A percentile compares a stretch with the other conserved stretches of the same genome.
These are phyloP conservation scores for Micrasema longulum DNA, from an alignment of 1,140 invertebrate genomes.

Conservation along the genomic window DNA sequence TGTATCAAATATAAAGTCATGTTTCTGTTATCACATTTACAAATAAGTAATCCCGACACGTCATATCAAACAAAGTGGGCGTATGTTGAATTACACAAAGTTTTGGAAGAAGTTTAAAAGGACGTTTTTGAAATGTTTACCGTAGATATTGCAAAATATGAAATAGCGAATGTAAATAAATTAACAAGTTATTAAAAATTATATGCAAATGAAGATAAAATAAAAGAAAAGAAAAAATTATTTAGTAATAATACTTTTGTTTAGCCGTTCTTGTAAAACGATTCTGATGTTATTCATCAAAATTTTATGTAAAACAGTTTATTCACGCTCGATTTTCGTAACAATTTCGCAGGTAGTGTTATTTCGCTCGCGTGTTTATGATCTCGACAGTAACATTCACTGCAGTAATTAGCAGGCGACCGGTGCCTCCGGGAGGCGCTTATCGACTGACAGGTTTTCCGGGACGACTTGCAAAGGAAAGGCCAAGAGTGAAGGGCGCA, in stretches of 20 bases:
- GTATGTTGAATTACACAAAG: neutral
- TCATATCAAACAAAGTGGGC: slow-evolving; percentile 21
- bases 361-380: slow-evolving; percentile 34
- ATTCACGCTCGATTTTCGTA: neutral
- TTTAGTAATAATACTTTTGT: neutral
- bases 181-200: too few species aligned
- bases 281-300: neutral
- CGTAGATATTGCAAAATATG: too few species aligned
- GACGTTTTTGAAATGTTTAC: too few species aligned
- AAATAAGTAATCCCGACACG: neutral
- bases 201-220: too few species aligned
- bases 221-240: neutral
- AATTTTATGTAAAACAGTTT: neutral
- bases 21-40: neutral
- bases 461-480: slow-evolving; percentile 35
- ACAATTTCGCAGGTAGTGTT: neutral
- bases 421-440: slow-evolving; percentile 44
- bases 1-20: too few species aligned
- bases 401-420: slow-evolving; percentile 3
- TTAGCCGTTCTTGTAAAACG: too few species aligned
- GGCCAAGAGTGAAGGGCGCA: neutral
- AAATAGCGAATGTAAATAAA: too few species aligned
- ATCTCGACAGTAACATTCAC: neutral
- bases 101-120: slow-evolving; percentile 1
- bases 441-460: slow-evolving; percentile 51